Conservation (phyloP, 2,113 vertebrate genomes). For the Pica pica region DNA sequence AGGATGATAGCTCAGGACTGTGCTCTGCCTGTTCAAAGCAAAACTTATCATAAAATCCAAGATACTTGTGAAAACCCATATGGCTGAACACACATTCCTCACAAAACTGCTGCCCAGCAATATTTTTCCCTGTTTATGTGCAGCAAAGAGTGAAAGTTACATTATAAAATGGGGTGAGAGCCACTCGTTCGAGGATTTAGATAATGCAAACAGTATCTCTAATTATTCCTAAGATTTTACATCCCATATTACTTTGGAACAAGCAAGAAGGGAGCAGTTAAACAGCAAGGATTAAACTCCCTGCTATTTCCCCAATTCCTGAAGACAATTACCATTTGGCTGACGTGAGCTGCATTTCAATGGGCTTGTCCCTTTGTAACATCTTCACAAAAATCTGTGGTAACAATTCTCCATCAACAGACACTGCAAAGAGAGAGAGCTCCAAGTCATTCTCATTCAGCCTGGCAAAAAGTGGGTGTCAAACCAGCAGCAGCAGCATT, state of each 20-base stretch:
- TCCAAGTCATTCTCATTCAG: slow-evolving; percentile 30
- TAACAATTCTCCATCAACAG: slow-evolving; percentile 92
- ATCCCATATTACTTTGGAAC: neutral
- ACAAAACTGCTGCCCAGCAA: neutral
- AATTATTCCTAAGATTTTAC: neutral
- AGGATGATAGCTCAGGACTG: neutral
- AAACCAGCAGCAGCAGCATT: neutral
- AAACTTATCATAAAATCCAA: neutral
- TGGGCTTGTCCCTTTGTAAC: slow-evolving; percentile 97
- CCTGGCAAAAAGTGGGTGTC: neutral
- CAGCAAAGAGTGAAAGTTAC: neutral
- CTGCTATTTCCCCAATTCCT: neutral
- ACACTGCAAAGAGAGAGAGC: slow-evolving; percentile 76
- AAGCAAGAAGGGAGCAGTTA: neutral
- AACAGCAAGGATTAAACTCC: neutral
- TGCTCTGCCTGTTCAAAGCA: neutral
- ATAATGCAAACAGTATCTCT: neutral
- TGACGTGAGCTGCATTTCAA: slow-evolving; percentile 98
- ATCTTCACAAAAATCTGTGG: slow-evolving; percentile 97
- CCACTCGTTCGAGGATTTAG: neutral
- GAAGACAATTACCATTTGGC: slow-evolving; percentile 91
- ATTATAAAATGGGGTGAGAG: neutral
- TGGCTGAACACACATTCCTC: neutral
- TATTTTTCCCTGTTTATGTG: neutral
- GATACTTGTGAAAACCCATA: neutral